These are phyloP conservation scores for Mobula hypostoma DNA, from an alignment of 2,113 vertebrate species.

Conservation along the genomic window DNA sequence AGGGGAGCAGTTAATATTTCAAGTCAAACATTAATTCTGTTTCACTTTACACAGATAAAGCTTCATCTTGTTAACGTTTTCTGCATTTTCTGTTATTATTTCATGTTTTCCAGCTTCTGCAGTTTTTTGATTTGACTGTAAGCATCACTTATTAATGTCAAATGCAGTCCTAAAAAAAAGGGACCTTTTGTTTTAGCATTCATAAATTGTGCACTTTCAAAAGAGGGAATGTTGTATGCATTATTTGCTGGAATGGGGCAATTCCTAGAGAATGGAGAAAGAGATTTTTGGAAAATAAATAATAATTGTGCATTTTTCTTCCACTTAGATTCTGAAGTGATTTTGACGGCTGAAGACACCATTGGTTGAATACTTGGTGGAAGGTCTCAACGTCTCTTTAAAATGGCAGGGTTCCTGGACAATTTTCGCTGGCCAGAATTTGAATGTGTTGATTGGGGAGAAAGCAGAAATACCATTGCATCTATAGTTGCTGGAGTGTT, in stretches of 20 bases:
- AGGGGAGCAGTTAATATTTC: no score
- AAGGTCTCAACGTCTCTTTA: neutral
- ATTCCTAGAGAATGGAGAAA: neutral
- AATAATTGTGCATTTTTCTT: neutral
- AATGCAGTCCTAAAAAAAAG: neutral
- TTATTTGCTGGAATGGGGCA: neutral
- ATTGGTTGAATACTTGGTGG: neutral
- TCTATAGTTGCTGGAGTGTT: constrained; percentile 72
- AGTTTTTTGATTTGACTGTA: no score
- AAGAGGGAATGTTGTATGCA: neutral
- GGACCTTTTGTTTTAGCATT: neutral
- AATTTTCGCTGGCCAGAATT: constrained; percentile 86
- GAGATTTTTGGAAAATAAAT: neutral
- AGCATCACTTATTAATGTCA: neutral
- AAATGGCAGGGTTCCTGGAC: constrained; percentile 85
- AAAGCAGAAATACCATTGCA: constrained; percentile 73
- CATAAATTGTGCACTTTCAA: neutral
- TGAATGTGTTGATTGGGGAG: constrained; percentile 82
- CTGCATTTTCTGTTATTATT: no score
- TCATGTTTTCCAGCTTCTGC: no score
- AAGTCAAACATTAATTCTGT: no score
- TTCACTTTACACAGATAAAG: no score
- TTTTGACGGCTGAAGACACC: neutral
- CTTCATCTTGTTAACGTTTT: no score
- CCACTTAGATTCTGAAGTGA: neutral